phyloP scores from a whole-genome alignment of 1,140 invertebrate genomes.

The Phortica variegata region DNA sequence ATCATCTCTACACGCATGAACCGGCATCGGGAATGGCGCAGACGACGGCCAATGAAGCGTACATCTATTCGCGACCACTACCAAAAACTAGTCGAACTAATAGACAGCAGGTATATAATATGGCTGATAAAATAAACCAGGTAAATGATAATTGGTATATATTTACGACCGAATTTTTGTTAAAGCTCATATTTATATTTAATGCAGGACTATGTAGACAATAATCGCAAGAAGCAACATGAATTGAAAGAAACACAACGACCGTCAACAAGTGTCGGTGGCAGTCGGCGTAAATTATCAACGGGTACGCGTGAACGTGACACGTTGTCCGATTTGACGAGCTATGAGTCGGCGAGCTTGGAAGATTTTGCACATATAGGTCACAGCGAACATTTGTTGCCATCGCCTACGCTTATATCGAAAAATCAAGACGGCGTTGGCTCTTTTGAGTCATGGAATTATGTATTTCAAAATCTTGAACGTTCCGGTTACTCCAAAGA shows the following conservation, averaged over 20 bases:
- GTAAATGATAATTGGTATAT: not conserved
- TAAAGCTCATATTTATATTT: not conserved
- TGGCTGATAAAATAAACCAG: conserved; percentile 21
- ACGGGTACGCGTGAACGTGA: conserved; percentile 20
- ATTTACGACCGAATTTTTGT: not conserved
- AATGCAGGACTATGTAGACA: conserved; percentile 32
- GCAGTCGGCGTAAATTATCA: not conserved
- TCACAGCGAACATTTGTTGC: conserved; percentile 12
- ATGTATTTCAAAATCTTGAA: conserved; percentile 74
- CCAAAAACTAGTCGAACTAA: conserved; percentile 39
- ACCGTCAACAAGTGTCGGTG: conserved; percentile 8
- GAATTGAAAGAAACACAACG: conserved; percentile 42
- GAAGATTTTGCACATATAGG: conserved; percentile 37
- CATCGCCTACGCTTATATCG: conserved; percentile 40
- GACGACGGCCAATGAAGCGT: conserved; percentile 29
- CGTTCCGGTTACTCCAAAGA: conserved; percentile 72
- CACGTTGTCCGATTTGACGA: conserved; percentile 31
- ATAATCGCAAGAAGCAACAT: conserved; percentile 46
- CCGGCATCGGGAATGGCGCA: conserved; percentile 27
- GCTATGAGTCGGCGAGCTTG: conserved; percentile 54
- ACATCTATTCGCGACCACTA: conserved; percentile 42
- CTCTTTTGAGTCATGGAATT: conserved; percentile 73
- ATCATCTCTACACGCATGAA: not conserved
- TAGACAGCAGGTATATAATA: conserved; percentile 14
- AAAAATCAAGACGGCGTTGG: conserved; percentile 62